Percentiles rank a stretch among this genome's conserved stretches.
phyloP scores from a whole-genome alignment of 2,888 invertebrate genomes.

The Odontocerum albicorne region DNA sequence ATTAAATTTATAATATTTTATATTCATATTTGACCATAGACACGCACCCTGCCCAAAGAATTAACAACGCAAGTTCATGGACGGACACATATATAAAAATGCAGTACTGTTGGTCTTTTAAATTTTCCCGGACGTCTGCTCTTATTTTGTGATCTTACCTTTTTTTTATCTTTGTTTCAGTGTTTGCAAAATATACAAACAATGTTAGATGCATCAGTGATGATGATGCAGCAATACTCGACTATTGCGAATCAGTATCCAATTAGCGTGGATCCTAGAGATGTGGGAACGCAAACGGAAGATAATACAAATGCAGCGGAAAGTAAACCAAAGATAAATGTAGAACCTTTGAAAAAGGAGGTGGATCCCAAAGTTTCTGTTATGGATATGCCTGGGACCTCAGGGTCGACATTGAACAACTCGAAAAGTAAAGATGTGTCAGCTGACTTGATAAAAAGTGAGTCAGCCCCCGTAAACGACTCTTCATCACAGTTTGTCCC shows the following conservation, averaged over 20 bases:
- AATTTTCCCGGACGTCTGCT: too few species aligned
- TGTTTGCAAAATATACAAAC: constrained; percentile 82
- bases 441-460: not conserved
- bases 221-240: constrained; percentile 94
- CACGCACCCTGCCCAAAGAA: too few species aligned
- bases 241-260: constrained; percentile 64
- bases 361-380: constrained; percentile 7
- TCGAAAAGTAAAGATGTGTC: constrained; percentile 15
- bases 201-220: constrained; percentile 89
- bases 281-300: constrained; percentile 52
- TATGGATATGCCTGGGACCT: constrained; percentile 38
- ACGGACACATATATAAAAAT: too few species aligned
- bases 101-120: too few species aligned
- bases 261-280: constrained; percentile 46
- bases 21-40: too few species aligned
- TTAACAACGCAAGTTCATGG: too few species aligned
- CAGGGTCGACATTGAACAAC: constrained; percentile 10
- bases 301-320: constrained; percentile 37
- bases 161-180: constrained; percentile 51
- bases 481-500: too few species aligned
- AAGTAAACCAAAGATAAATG: constrained; percentile 38
- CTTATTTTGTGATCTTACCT: too few species aligned
- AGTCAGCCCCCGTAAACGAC: constrained; percentile 1
- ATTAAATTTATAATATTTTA: too few species aligned
- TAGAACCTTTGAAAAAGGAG: constrained; percentile 42